These are phyloP conservation scores for Somateria mollissima DNA, from an alignment of 2,797 vertebrate genomes.

Conservation along the genomic window DNA sequence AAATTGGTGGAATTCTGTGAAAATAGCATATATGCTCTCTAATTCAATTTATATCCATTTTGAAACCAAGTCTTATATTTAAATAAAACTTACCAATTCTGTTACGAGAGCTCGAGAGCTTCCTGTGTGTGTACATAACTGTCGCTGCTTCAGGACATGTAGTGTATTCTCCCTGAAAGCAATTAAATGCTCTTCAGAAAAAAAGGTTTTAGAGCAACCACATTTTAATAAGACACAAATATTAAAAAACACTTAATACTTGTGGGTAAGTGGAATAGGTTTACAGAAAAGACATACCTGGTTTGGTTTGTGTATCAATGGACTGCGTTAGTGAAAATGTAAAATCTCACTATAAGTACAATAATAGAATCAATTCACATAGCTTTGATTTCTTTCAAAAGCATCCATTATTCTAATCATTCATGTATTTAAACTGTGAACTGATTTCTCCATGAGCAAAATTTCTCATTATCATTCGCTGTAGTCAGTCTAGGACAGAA, in stretches of 20 bases:
- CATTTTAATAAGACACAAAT: background rate
- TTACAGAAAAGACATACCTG: background rate
- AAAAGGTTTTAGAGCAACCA: background rate
- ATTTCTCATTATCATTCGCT: background rate
- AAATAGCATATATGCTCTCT: background rate
- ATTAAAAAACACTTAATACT: background rate
- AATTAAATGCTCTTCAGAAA: background rate
- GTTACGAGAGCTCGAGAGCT: constrained; percentile 90
- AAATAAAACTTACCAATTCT: constrained; percentile 85
- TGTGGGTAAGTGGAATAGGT: background rate
- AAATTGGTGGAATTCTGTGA: background rate
- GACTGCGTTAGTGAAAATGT: background rate
- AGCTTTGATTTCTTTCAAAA: background rate
- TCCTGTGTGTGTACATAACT: constrained; percentile 76
- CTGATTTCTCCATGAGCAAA: background rate
- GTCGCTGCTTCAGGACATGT: constrained; percentile 88
- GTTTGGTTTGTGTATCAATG: background rate
- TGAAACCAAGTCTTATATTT: background rate
- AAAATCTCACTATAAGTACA: background rate
- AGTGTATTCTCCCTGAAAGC: constrained; percentile 95
- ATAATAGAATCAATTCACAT: background rate
- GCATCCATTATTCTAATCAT: background rate
- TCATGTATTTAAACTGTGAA: background rate
- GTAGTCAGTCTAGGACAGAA: background rate
- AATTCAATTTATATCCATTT: background rate